phyloP scores from a whole-genome alignment of 1,140 invertebrate species.

The Macrostomum lignano region DNA sequence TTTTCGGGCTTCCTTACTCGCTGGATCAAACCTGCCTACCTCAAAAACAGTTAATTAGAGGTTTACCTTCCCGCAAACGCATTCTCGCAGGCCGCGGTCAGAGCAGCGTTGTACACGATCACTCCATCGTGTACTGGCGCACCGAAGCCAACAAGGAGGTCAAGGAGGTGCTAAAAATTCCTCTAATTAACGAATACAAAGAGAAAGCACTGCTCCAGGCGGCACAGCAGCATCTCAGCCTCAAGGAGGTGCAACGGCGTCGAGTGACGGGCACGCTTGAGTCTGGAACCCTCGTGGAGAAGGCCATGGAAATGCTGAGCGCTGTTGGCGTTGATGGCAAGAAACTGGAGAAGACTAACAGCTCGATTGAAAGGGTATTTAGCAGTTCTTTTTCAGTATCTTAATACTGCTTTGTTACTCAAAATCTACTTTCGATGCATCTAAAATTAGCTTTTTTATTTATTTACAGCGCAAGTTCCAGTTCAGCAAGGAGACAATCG shows the following conservation, averaged over 20 bases:
- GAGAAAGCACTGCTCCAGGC: slow-evolving; percentile 19
- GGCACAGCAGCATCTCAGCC: slow-evolving; percentile 22
- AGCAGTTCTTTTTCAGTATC: too few species aligned
- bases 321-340: not conserved
- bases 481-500: too few species aligned
- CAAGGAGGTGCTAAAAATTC: slow-evolving; percentile 16
- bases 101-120: slow-evolving; percentile 15
- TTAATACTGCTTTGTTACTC: too few species aligned
- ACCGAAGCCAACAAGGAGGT: slow-evolving; percentile 18
- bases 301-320: slow-evolving; percentile 15
- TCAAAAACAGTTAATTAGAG: slow-evolving; percentile 3
- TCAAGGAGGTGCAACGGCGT: slow-evolving; percentile 17
- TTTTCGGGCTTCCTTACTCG: too few species aligned
- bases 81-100: slow-evolving; percentile 11
- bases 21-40: slow-evolving; percentile 6
- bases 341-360: too few species aligned
- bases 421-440: too few species aligned
- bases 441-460: too few species aligned
- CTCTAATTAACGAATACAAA: slow-evolving; percentile 15
- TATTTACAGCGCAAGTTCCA: too few species aligned
- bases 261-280: slow-evolving; percentile 17
- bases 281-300: slow-evolving; percentile 15
- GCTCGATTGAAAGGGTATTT: too few species aligned
- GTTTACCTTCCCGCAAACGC: not conserved
- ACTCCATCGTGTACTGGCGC: slow-evolving; percentile 21